Evolutionary conservation across 2,888 invertebrate species (phyloP), one percentile per base, ranked within the genome.

Genomic region (Unio delphinus): DNA sequence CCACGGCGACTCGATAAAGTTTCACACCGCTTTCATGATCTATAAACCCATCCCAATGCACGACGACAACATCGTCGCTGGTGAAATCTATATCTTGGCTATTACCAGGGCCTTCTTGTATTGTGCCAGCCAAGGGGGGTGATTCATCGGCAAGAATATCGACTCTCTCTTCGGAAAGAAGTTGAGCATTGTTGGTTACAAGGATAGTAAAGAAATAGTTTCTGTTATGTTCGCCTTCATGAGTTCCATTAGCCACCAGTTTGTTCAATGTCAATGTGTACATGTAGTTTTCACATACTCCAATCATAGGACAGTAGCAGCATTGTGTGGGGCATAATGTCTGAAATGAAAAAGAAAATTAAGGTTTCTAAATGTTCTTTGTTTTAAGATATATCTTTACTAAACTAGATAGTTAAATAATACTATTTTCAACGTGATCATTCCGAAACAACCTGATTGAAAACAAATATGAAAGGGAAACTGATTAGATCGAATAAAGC

Each of bases 1-100:
- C 68, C 18, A 80, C 17, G 1, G 67, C 78, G 2, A 80, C 61
- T 28, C 73, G 62, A 64, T 80, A 83, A 11, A 69, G 56, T 23
- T 73, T 74, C 15, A 83, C 78, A 4, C 78, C 80, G 69, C 81
- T 81, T 65, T 83, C 83, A 45, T 83, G 81, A 45, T 83, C 83
- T 30, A 81, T 73, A 68, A 83, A 83, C 5, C 80, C 83, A 45
- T 74, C 67, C 81, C 80, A 81, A 60, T 69, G 65, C 17, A 77
- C 68, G 7, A 64, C 68, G 7, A 81, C 45, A 3, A 59, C 26
- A 6, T 68, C 62, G 7, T 65, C 69, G 65, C 76, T 74, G 18
- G 78, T 78, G 65, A 76, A 83, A 63, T 82, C 83, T 34, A 82
- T 75, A 61, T 83, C 83, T 1, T 69, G 67, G 54, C 54, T 45